Conservation (phyloP, 2,797 vertebrate species). For the Acanthiza pusilla region DNA sequence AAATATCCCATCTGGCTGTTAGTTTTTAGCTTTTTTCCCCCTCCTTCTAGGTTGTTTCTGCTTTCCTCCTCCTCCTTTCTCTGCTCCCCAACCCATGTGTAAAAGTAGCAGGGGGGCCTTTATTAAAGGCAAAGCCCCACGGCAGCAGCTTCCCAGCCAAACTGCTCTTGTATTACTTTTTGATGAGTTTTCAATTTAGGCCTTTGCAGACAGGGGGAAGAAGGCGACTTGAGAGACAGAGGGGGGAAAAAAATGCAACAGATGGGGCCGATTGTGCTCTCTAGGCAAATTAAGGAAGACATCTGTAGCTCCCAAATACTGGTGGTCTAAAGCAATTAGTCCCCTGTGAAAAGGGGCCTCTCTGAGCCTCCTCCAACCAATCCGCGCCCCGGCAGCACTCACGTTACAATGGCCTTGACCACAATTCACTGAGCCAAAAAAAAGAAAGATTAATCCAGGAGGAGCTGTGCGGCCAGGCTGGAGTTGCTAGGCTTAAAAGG, state of each 20-base stretch:
- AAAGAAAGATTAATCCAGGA: constrained; percentile 84
- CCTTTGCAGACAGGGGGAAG: constrained; percentile 85
- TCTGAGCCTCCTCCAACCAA: constrained; percentile 81
- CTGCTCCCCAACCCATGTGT: constrained; percentile 77
- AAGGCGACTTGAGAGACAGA: constrained; percentile 76
- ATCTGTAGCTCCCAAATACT: constrained; percentile 94
- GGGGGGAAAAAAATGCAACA: constrained; percentile 90
- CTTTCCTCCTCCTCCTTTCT: constrained; percentile 74
- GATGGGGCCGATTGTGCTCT: constrained; percentile 97
- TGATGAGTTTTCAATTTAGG: constrained; percentile 99
- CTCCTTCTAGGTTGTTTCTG: constrained; percentile 61
- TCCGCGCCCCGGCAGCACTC: constrained; percentile 78
- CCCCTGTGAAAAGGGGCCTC: constrained; percentile 85
- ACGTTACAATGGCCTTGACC: constrained; percentile 88
- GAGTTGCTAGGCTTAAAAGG: constrained; percentile 72
- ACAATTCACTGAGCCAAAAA: constrained; percentile 86
- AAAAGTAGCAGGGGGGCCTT: constrained; percentile 86
- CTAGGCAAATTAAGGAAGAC: constrained; percentile 96
- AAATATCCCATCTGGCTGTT: constrained; percentile 91
- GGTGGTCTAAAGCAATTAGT: constrained; percentile 93
- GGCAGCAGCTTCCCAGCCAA: constrained; percentile 89
- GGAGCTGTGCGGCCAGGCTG: constrained; percentile 73
- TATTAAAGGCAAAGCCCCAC: constrained; percentile 83
- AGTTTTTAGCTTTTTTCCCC: constrained; percentile 77
- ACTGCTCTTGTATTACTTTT: constrained; percentile 99